phyloP scores from a whole-genome alignment of 2,888 invertebrate species.

The Platerodrilus igneus region DNA sequence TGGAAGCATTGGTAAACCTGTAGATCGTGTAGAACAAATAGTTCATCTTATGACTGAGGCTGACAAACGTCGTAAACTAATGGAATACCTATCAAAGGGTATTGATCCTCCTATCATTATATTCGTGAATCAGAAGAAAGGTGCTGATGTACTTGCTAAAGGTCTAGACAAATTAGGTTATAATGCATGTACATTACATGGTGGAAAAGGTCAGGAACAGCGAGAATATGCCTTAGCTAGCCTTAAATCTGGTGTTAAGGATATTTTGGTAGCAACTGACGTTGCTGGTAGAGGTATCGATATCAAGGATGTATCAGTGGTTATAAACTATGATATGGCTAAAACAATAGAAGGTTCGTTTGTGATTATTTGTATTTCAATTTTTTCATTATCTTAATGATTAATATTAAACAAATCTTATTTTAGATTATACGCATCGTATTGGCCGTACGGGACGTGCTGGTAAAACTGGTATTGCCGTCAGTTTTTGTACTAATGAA shows the following conservation, averaged over 20 bases:
- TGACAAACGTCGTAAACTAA: conserved; percentile 93
- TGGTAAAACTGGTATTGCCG: conserved; percentile 93
- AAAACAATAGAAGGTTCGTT: conserved; percentile 96
- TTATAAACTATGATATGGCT: conserved; percentile 99
- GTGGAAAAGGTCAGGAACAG: conserved; percentile 99
- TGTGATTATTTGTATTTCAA: too few relatives aligned
- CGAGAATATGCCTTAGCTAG: conserved; percentile 96
- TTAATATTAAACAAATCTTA: conserved; percentile 15
- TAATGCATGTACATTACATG: conserved; percentile 95
- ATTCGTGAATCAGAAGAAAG: conserved; percentile 99
- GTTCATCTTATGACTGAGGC: conserved; percentile 93
- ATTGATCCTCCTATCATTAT: conserved; percentile 98
- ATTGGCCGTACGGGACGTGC: conserved; percentile 99
- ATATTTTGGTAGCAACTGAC: conserved; percentile 98
- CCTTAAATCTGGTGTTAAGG: conserved; percentile 92
- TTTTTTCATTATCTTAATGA: conserved; percentile 4
- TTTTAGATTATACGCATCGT: conserved; percentile 87
- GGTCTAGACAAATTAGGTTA: conserved; percentile 95
- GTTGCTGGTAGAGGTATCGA: conserved; percentile 99
- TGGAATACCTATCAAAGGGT: conserved; percentile 85
- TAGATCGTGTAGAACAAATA: conserved; percentile 96
- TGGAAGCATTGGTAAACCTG: conserved; percentile 91
- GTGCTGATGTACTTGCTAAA: conserved; percentile 95
- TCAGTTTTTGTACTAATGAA: conserved; percentile 96
- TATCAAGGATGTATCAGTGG: conserved; percentile 98